phyloP scores from a whole-genome alignment of 2,888 invertebrate genomes.

The Apodemia hepburni region DNA sequence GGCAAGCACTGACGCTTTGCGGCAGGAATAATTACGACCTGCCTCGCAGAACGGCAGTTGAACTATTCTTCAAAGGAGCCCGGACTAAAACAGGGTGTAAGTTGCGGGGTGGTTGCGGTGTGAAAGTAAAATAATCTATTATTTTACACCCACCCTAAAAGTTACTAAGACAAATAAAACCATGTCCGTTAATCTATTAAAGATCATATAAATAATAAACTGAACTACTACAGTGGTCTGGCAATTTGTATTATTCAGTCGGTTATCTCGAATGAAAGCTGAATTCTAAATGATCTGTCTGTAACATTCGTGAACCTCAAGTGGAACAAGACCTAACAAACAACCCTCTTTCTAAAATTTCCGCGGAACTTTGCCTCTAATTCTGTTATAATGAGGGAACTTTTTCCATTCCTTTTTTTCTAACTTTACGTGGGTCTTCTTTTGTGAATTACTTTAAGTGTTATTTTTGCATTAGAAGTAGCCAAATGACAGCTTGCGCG shows the following conservation, averaged over 20 bases:
- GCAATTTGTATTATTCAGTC: not conserved
- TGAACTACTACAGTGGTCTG: not conserved
- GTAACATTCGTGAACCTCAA: slow-evolving; percentile 19
- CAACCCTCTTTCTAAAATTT: slow-evolving; percentile 35
- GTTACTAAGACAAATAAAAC: not conserved
- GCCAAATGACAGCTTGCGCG: slow-evolving; percentile 45
- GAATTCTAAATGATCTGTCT: slow-evolving; percentile 16
- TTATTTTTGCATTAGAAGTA: slow-evolving; percentile 37
- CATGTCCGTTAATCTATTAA: not conserved
- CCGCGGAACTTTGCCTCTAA: slow-evolving; percentile 45
- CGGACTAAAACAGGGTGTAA: too few relatives aligned
- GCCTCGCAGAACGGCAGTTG: too few relatives aligned
- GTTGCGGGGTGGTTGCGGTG: too few relatives aligned
- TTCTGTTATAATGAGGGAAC: slow-evolving; percentile 67
- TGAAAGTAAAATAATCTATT: too few relatives aligned
- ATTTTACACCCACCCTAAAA: too few relatives aligned
- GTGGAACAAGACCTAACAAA: slow-evolving; percentile 31
- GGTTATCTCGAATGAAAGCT: not conserved
- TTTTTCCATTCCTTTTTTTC: slow-evolving; percentile 63
- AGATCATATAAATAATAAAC: not conserved
- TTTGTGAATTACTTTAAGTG: slow-evolving; percentile 47
- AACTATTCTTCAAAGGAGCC: too few relatives aligned
- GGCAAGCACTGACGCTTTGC: too few relatives aligned
- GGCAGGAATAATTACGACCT: too few relatives aligned
- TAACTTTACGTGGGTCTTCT: slow-evolving; percentile 38